Evolutionary conservation across 2,797 vertebrate species (phyloP).

Genomic region (Pangasius larnaudii): DNA sequence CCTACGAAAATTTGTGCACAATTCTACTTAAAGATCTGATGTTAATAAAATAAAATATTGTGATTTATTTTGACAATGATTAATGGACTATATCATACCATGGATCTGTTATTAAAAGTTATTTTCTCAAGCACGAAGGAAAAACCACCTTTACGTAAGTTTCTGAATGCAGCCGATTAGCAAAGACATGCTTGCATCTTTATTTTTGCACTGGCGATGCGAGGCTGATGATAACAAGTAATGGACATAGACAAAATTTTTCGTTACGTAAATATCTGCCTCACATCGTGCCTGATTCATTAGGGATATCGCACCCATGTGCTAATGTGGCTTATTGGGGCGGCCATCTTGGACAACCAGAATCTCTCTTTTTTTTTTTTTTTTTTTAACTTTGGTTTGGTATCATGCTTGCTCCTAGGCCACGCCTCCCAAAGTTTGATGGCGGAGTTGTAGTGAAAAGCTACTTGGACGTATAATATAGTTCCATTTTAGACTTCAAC

Average conservation of each 20-base stretch:
- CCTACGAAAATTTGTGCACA: too few species aligned
- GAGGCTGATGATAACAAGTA: neutral
- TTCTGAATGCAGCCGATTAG: neutral
- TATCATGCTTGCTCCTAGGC: neutral
- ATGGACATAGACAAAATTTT: neutral
- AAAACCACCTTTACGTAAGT: too few species aligned
- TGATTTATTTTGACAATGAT: too few species aligned
- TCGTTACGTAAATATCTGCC: neutral
- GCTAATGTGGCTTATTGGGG: neutral
- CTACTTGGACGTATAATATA: neutral
- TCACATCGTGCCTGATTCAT: neutral
- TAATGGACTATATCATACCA: too few species aligned
- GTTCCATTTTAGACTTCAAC: neutral
- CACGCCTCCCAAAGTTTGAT: neutral
- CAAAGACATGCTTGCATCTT: neutral
- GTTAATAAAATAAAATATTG: too few species aligned
- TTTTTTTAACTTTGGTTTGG: neutral
- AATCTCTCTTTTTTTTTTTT: neutral
- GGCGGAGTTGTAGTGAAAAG: neutral
- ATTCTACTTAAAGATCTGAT: neutral
- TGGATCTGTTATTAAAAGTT: too few species aligned
- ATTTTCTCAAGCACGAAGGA: too few species aligned
- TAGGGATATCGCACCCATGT: neutral
- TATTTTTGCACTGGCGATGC: neutral
- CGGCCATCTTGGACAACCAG: neutral